Base-by-base conservation (phyloP, 2,113 vertebrate species). In the Corydoras maculifer region DNA sequence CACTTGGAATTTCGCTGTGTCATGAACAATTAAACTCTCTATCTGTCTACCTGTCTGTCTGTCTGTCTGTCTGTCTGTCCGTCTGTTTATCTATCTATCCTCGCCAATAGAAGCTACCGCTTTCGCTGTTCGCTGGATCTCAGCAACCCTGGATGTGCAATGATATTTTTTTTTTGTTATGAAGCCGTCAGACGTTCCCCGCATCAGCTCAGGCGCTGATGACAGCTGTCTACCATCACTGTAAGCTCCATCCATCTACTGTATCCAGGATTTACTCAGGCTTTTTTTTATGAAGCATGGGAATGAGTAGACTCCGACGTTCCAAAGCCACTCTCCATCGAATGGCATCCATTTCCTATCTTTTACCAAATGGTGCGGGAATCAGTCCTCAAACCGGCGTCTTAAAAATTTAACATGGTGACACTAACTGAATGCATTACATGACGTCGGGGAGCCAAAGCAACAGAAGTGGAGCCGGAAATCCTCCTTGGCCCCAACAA, bases 371-470 rank as follows among this genome's bases (percentile, higher is more conserved):
- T 25, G n/a, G 50, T 13, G 14, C 25, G 58, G 43, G 48, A 43
- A 69, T 25, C 66, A 49, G 65, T 9, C 58, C 25, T 77, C 62
- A 58, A 79, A 62, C 62, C 68, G 62, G 64, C 62, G 49, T 57
- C 62, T 78, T 62, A 67, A 78, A 82, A 70, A 69, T 71, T 70
- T 14, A 78, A 64, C 15, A 74, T 13, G n/a, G 68, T 12, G 70
- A 71, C 43, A 74, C 68, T 54, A 64, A 62, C 54, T 65, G 64
- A 62, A 74, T 53, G 13, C 69, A 77, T 74, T 73, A 71, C 53
- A 3, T 30, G 60, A 30, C 75, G 71, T 25, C 59, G 29, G 65
- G 67, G 54, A 68, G 29, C 29, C 48, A 18, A 35, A 58, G 65
- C 60, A 68, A 60, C 32, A 30, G 51, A 65, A 35, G 18, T 9